These are phyloP conservation scores for Ophion costatus DNA, from an alignment of 2,888 invertebrate species.

Conservation along the genomic window DNA sequence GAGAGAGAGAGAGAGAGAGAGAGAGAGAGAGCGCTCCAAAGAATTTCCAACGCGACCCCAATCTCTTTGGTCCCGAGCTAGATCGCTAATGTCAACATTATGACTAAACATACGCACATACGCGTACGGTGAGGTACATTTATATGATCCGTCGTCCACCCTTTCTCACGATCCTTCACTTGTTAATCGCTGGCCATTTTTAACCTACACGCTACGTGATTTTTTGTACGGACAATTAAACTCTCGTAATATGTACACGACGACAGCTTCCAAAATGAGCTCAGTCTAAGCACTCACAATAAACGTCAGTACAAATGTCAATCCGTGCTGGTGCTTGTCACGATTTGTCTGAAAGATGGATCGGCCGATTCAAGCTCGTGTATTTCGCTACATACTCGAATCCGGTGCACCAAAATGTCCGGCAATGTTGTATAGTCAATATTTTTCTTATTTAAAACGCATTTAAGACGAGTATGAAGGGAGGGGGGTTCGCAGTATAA, in stretches of 20 bases:
- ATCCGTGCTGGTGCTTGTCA: background rate
- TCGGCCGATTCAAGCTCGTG: too few species aligned
- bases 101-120: slow-evolving; percentile 22
- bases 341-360: background rate
- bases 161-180: background rate
- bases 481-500: too few species aligned
- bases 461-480: too few species aligned
- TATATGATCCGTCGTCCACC: background rate
- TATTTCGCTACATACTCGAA: background rate
- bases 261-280: background rate
- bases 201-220: background rate
- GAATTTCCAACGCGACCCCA: slow-evolving; percentile 33
- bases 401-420: background rate
- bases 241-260: background rate
- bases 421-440: background rate
- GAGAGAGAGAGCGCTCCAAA: background rate
- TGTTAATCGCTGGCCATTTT: background rate
- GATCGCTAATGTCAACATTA: slow-evolving; percentile 76
- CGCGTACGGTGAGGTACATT: background rate
- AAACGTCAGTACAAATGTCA: background rate
- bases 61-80: slow-evolving; percentile 57
- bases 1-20: too few species aligned
- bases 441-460: background rate
- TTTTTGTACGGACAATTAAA: background rate
- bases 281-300: background rate